phyloP scores from a whole-genome alignment of 2,888 invertebrate species.

The Rhagonycha fulva region DNA sequence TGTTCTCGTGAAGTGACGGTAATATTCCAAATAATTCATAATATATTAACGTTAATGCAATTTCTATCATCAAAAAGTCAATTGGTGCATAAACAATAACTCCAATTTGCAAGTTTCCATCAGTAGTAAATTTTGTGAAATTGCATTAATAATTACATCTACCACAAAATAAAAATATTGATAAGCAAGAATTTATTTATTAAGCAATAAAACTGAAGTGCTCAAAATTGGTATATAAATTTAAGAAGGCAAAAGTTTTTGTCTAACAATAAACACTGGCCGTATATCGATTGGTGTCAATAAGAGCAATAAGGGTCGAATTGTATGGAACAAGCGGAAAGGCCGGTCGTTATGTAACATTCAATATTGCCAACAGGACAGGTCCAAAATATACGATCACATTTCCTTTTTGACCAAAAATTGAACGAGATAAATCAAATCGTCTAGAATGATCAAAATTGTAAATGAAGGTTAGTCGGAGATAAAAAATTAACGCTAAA shows the following conservation, averaged over 20 bases:
- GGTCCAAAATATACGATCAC: constrained; percentile 25
- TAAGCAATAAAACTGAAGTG: neutral
- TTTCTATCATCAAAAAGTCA: too few relatives aligned
- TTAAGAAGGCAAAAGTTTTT: neutral
- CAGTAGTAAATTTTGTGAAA: neutral
- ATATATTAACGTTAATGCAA: too few relatives aligned
- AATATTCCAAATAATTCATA: too few relatives aligned
- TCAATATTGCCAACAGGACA: constrained; percentile 27
- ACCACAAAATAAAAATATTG: neutral
- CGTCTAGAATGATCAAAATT: constrained; percentile 26
- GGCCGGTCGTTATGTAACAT: constrained; percentile 28
- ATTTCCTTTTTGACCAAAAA: constrained; percentile 24
- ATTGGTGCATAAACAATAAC: too few relatives aligned
- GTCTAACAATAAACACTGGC: constrained; percentile 1
- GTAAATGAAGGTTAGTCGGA: neutral
- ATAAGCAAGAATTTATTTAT: neutral
- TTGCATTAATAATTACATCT: neutral
- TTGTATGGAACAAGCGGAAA: constrained; percentile 26
- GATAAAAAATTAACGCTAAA: neutral
- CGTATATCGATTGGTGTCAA: constrained; percentile 29
- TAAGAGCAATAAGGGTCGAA: constrained; percentile 33
- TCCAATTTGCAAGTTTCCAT: too few relatives aligned
- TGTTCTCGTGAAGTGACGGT: too few relatives aligned
- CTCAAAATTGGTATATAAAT: neutral
- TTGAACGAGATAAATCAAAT: constrained; percentile 25